Percentiles rank a stretch among this genome's conserved stretches.
These are phyloP conservation scores for Teinopalpus imperialis DNA, from an alignment of 2,888 invertebrate genomes.

Conservation along the genomic window DNA sequence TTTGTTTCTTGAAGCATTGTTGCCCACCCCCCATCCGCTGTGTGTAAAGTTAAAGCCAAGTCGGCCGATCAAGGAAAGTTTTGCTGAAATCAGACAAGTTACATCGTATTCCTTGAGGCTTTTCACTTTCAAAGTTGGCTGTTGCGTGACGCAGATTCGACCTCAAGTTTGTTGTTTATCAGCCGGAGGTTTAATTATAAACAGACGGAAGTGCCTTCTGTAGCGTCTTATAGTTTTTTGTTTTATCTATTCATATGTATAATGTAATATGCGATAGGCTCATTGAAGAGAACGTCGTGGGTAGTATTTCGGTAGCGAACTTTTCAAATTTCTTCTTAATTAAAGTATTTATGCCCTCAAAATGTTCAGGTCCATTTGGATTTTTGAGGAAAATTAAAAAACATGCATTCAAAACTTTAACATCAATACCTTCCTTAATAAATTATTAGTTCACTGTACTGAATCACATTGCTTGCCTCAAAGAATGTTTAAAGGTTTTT, in stretches of 20 bases:
- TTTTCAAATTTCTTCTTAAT: too few species aligned
- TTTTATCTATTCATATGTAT: neutral
- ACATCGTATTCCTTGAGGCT: slow-evolving; percentile 66
- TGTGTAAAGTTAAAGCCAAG: slow-evolving; percentile 58
- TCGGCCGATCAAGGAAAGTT: slow-evolving; percentile 65
- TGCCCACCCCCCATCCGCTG: slow-evolving; percentile 58
- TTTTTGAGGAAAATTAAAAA: too few species aligned
- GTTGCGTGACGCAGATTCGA: slow-evolving; percentile 67
- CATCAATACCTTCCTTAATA: too few species aligned
- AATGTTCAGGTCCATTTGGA: too few species aligned
- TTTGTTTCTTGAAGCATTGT: slow-evolving; percentile 69
- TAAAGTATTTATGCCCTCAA: too few species aligned
- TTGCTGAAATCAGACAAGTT: slow-evolving; percentile 64
- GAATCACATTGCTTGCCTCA: too few species aligned
- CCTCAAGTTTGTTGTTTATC: slow-evolving; percentile 66
- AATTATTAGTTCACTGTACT: too few species aligned
- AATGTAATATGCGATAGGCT: neutral
- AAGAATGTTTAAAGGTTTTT: too few species aligned
- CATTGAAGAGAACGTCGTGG: neutral
- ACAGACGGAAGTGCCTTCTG: slow-evolving; percentile 27
- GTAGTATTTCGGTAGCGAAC: too few species aligned
- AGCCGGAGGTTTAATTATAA: slow-evolving; percentile 56
- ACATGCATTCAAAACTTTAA: too few species aligned
- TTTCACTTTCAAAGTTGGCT: slow-evolving; percentile 60
- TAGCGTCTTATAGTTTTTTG: slow-evolving; percentile 7